Percentiles rank a stretch among this genome's conserved stretches.
These are phyloP conservation scores for Nasonovia ribisnigri DNA, from an alignment of 2,888 invertebrate species.

Conservation along the genomic window DNA sequence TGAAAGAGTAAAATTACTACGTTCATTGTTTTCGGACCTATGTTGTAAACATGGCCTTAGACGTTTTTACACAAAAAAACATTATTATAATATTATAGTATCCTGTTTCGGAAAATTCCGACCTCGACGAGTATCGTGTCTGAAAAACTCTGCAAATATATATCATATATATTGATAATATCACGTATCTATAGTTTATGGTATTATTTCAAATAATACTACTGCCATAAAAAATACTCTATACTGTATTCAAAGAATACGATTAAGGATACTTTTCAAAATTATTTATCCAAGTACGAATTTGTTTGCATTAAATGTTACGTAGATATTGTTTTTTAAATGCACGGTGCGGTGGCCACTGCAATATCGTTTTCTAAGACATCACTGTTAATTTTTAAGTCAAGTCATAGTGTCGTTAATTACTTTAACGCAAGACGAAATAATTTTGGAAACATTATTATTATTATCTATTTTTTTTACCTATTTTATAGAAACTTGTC, in stretches of 20 bases:
- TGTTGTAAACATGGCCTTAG: neutral
- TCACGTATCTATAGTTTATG: neutral
- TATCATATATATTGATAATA: neutral
- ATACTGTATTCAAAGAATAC: neutral
- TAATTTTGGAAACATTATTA: neutral
- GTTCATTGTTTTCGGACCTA: neutral
- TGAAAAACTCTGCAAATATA: neutral
- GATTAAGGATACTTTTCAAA: neutral
- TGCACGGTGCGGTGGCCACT: neutral
- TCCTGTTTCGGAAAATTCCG: neutral
- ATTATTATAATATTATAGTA: neutral
- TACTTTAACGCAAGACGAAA: neutral
- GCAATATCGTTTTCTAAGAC: neutral
- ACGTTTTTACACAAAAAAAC: neutral
- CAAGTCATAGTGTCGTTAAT: neutral
- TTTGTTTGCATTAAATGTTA: neutral
- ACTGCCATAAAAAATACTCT: neutral
- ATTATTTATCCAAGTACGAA: neutral
- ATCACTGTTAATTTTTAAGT: neutral
- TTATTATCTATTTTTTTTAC: neutral
- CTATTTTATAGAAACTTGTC: neutral
- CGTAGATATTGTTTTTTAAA: neutral
- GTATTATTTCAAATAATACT: neutral
- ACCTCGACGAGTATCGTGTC: neutral
- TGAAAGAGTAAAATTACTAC: neutral